A percentile compares a stretch with the other conserved stretches of the same genome.
phyloP scores from a whole-genome alignment of 64 coral and sea anemone species.

The Stylophora pistillata region DNA sequence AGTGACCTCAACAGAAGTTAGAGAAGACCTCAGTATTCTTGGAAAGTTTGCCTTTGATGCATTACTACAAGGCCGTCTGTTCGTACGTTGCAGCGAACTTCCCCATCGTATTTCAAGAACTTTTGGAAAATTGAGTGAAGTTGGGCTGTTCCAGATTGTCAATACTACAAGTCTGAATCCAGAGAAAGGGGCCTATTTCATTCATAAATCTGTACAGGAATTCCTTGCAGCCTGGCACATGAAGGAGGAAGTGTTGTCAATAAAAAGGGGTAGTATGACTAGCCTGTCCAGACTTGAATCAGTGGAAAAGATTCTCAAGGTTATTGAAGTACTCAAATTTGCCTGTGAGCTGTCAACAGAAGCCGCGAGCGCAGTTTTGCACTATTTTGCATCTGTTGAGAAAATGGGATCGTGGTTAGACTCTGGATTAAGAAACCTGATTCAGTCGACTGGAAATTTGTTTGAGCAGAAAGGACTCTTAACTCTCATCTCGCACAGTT shows the following conservation, averaged over 20 bases:
- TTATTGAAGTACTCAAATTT: background rate
- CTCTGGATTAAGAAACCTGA: background rate
- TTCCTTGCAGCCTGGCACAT: constrained; percentile 57
- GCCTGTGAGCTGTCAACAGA: background rate
- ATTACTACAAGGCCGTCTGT: constrained; percentile 2
- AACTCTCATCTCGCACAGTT: background rate
- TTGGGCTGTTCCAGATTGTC: constrained; percentile 36
- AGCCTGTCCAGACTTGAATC: background rate
- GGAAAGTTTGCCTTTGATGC: constrained; percentile 51
- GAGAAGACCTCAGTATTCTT: constrained; percentile 6
- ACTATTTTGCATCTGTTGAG: background rate
- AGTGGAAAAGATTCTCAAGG: background rate
- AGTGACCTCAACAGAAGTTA: background rate
- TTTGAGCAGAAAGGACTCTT: no score
- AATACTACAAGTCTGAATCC: constrained; percentile 24
- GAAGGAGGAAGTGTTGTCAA: background rate
- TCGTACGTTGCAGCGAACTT: background rate
- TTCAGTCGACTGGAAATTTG: background rate
- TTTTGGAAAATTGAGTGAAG: background rate
- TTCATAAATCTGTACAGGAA: constrained; percentile 58
- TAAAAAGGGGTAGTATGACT: no score
- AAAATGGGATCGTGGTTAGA: background rate
- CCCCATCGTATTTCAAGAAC: background rate
- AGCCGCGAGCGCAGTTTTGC: background rate
- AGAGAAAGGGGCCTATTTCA: constrained; percentile 27